A percentile compares a stretch with the other conserved stretches of the same genome.
These are phyloP conservation scores for Barnardius zonarius DNA, from an alignment of 2,113 vertebrate genomes.

Conservation along the genomic window DNA sequence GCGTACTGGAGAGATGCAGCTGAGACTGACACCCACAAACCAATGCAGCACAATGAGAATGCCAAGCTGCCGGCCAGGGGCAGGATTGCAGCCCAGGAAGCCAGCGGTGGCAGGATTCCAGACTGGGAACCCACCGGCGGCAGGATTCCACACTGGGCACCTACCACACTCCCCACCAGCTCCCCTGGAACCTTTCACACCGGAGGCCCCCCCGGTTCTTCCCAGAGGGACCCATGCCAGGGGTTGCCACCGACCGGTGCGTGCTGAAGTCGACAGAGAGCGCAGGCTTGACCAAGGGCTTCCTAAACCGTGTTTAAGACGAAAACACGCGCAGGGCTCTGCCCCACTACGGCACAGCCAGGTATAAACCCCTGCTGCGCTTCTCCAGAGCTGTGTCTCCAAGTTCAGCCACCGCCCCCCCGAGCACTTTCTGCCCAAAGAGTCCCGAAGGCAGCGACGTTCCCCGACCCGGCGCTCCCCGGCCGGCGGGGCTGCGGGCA, in stretches of 20 bases:
- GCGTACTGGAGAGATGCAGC: neutral
- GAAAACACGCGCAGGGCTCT: neutral
- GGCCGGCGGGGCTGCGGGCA: neutral
- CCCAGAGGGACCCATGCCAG: too few species aligned
- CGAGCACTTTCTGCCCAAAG: neutral
- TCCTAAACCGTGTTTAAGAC: neutral
- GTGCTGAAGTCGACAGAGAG: rapidly evolving
- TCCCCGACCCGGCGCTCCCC: neutral
- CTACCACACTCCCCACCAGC: neutral
- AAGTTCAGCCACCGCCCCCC: neutral
- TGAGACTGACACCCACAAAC: neutral
- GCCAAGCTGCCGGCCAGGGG: neutral
- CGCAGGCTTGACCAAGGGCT: rapidly evolving
- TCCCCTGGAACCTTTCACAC: too few species aligned
- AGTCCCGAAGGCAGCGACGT: neutral
- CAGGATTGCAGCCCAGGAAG: neutral
- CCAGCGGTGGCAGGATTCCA: too few species aligned
- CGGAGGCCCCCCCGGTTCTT: neutral
- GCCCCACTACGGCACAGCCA: rapidly evolving
- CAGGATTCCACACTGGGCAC: neutral
- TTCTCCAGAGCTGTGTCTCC: rapidly evolving
- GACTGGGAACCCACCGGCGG: neutral
- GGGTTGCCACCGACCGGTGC: neutral
- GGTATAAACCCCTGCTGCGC: neutral
- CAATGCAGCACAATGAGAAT: neutral